Evolutionary conservation across 2,113 vertebrate species (phyloP).

Genomic region (Hyperoodon ampullatus): DNA sequence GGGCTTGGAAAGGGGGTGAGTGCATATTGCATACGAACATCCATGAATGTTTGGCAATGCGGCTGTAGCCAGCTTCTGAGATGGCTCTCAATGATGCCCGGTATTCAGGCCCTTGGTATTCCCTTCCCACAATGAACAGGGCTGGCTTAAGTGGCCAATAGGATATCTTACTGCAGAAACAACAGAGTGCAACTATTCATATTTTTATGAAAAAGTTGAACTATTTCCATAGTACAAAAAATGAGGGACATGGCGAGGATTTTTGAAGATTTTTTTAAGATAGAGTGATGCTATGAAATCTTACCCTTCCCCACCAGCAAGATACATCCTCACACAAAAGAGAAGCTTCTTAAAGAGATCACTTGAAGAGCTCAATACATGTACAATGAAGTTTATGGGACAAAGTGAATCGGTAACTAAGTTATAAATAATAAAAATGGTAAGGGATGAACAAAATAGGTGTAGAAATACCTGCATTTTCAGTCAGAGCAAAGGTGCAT

Average conservation of each 20-base stretch:
- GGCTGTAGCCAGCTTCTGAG: neutral
- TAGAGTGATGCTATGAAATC: neutral
- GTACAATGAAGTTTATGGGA: neutral
- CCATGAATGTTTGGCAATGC: rapidly evolving
- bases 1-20: rapidly evolving
- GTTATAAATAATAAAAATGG: neutral
- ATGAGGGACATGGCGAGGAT: neutral
- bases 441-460: neutral
- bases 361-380: neutral
- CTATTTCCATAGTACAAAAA: neutral
- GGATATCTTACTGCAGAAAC: no score
- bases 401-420: neutral
- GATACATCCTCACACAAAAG: neutral
- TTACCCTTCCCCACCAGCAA: neutral
- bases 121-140: neutral
- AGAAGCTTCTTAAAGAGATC: neutral
- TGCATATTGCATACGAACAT: neutral
- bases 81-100: rapidly evolving
- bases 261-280: neutral
- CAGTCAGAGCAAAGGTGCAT: neutral
- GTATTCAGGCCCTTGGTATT: neutral
- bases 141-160: no score
- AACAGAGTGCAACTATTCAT: neutral
- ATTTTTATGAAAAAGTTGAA: neutral
- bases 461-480: neutral